Evolutionary conservation across 2,113 vertebrate species (phyloP).

Genomic region (Rhinogobius similis): DNA sequence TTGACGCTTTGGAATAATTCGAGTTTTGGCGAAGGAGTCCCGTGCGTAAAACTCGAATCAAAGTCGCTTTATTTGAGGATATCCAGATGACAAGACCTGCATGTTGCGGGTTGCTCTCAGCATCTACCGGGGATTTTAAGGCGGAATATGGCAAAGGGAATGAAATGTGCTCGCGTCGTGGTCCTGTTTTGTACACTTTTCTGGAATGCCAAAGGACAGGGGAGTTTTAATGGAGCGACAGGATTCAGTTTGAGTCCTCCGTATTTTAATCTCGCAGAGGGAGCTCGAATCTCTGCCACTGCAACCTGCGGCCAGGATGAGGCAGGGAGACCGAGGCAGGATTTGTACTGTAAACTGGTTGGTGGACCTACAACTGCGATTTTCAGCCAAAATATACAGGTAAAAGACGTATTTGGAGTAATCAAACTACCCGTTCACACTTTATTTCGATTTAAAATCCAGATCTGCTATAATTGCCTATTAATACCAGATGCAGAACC

Average conservation of each 20-base stretch:
- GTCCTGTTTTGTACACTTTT: conserved; percentile 37
- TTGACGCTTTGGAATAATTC: conserved; percentile 19
- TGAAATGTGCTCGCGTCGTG: conserved; percentile 53
- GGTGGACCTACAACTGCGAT: conserved; percentile 81
- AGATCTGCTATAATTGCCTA: too few relatives aligned
- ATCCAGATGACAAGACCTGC: conserved; percentile 59
- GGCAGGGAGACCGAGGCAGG: conserved; percentile 61
- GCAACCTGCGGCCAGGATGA: conserved; percentile 90
- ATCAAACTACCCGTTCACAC: neutral
- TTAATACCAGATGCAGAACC: too few relatives aligned
- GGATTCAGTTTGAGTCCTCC: conserved; percentile 84
- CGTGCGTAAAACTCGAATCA: conserved; percentile 29
- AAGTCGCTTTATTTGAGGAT: conserved; percentile 42
- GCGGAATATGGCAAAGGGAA: conserved; percentile 72
- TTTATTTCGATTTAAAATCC: too few relatives aligned
- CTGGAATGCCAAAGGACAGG: conserved; percentile 51
- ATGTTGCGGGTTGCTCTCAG: conserved; percentile 53
- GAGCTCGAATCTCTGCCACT: conserved; percentile 79
- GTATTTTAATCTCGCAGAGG: conserved; percentile 88
- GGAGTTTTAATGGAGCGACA: conserved; percentile 36
- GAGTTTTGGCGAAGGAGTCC: neutral
- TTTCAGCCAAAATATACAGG: conserved; percentile 85
- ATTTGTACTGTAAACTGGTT: conserved; percentile 91
- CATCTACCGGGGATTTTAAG: conserved; percentile 52
- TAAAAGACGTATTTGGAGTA: conserved; percentile 44